phyloP scores from a whole-genome alignment of 2,888 invertebrate species.

The Cephonodes hylas region DNA sequence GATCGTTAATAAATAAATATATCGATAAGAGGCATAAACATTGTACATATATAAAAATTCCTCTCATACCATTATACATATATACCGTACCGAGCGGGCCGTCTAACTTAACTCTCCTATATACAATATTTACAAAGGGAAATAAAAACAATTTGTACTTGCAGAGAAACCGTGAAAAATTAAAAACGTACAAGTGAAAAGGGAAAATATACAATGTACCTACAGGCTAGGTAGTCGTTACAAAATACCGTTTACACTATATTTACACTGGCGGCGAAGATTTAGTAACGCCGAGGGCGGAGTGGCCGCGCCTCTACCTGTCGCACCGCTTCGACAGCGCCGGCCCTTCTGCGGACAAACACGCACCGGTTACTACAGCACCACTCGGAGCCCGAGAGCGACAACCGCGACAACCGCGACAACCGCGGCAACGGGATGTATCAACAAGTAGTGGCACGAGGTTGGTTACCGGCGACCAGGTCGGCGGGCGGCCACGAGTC shows the following conservation, averaged over 20 bases:
- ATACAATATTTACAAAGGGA: slow-evolving; percentile 80
- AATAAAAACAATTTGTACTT: slow-evolving; percentile 82
- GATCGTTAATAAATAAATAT: slow-evolving; percentile 70
- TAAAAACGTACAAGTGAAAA: slow-evolving; percentile 56
- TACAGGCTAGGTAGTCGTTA: background rate
- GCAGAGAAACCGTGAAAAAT: slow-evolving; percentile 76
- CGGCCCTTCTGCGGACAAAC: slow-evolving; percentile 54
- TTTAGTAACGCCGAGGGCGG: slow-evolving; percentile 51
- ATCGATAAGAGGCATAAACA: slow-evolving; percentile 73
- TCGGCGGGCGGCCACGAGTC: too few species aligned
- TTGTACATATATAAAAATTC: slow-evolving; percentile 70
- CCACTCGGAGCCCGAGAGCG: too few species aligned
- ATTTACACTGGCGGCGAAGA: slow-evolving; percentile 45
- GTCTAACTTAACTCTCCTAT: slow-evolving; percentile 69
- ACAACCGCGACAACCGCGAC: too few species aligned
- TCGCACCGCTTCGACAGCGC: slow-evolving; percentile 54
- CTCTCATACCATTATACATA: slow-evolving; percentile 65
- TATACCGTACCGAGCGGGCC: slow-evolving; percentile 56
- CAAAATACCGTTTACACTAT: slow-evolving; percentile 29
- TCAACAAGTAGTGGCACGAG: too few species aligned
- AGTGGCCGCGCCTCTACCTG: slow-evolving; percentile 51
- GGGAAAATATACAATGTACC: slow-evolving; percentile 62
- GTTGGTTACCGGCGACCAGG: background rate
- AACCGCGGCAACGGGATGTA: too few species aligned
- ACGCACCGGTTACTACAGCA: slow-evolving; percentile 30